Base-by-base conservation (phyloP, 92 coral and sea anemone genomes). In the Virgularia gustaviana region DNA sequence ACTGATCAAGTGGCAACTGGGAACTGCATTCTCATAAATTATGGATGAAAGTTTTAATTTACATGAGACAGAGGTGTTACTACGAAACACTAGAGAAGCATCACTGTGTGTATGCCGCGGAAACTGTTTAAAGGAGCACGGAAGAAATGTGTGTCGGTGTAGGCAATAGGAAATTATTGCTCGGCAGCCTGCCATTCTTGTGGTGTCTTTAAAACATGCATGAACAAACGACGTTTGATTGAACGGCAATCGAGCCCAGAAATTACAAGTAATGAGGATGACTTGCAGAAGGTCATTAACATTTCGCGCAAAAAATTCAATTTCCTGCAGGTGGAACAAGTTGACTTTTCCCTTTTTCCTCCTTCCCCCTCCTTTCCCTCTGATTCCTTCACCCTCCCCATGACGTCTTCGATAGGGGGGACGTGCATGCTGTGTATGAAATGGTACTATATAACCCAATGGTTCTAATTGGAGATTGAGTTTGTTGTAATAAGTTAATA, bases 1-100 rank as follows among this genome's bases (percentile, higher is more conserved):
- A n/a, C n/a, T n/a, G n/a, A n/a, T n/a, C n/a, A n/a, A n/a, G n/a
- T n/a, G n/a, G n/a, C n/a, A n/a, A n/a, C n/a, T n/a, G n/a, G n/a
- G n/a, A n/a, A n/a, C n/a, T n/a, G n/a, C n/a, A n/a, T n/a, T n/a
- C n/a, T n/a, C n/a, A n/a, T n/a, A n/a, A n/a, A n/a, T n/a, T 55
- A 55, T 55, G 62, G 62, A 55, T 55, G 62, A 55, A 53, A 55
- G 62, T 55, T 22, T 55, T 55, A 55, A 55, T 55, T 55, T 55
- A 19, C 34, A 55, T 36, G 29, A 55, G 27, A 55, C 31, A 8
- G 62, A 55, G 62, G 34, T 36, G 3, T 55, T 55, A 25, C 7
- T 55, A 19, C 62, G 34, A 19, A 55, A 55, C 29, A 55, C 62
- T 22, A n/a, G 31, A 18, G 25, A 55, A 43, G 51, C 13, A 13